Base-by-base conservation (phyloP, 1,140 invertebrate species). In the Rhizoglyphus robini region DNA sequence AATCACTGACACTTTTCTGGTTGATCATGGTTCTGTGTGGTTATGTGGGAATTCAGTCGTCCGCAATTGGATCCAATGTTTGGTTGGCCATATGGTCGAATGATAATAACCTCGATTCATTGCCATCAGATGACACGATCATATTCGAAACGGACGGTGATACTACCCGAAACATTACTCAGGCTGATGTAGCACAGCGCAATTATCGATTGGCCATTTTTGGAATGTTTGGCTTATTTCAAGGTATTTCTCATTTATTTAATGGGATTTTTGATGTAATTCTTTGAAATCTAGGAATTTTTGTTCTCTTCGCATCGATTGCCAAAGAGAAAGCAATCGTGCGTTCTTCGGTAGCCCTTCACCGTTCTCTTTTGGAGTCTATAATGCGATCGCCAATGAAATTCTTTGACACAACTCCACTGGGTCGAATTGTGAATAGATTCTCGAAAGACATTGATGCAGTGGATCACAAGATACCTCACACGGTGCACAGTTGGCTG, bases 381-480 rank as follows among this genome's bases (percentile, higher is more conserved):
- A 71, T 75, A 20, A 20, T 78, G 25, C 66, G 65, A 8, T 72
- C 72, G 5, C 74, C 76, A 13, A 76, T 77, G 75, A 67, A 67
- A 5, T 78, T 78, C 68, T 78, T 78, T 67, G 90, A 91, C 69
- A 85, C 83, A 11, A 93, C 93, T 74, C 84, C 88, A 3, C 82
- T 83, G 54, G 79, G 79, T 77, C 57, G 8, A 47, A 88, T 91
- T 62, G 75, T 92, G 18, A 92, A 90, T 72, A 78, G 87, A 65
- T 90, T 89, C 76, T 86, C 87, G 0, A 88, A 88, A 76, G 90
- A 94, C 73, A 83, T 90, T 75, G 88, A 87, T n/a, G 82, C 84
- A 25, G 83, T 92, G 27, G 90, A 94, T 74, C 88, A 91, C 73
- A 79, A 86, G 15, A 74, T 96, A 36, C 90, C 92, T 47, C 78